Evolutionary conservation across 2,888 invertebrate species (phyloP).

Genomic region (Neoaliturus tenellus): DNA sequence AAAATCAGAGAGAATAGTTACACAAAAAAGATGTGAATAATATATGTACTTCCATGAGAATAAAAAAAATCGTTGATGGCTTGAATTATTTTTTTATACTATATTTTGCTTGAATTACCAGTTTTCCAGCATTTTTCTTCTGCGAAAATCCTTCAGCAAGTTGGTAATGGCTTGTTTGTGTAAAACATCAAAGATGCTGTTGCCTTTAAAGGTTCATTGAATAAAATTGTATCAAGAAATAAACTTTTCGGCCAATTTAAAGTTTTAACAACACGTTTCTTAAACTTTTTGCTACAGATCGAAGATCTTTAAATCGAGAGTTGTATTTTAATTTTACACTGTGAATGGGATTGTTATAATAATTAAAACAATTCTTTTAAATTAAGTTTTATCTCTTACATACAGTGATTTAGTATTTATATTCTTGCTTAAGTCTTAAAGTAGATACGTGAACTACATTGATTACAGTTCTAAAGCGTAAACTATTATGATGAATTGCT

Average conservation of each 20-base stretch:
- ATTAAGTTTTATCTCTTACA: too few relatives aligned
- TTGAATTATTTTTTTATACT: neutral
- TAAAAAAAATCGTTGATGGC: neutral
- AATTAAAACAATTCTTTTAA: too few relatives aligned
- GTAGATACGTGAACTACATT: too few relatives aligned
- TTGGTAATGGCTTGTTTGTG: neutral
- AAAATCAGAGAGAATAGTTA: too few relatives aligned
- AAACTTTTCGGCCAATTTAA: neutral
- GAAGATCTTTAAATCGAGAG: too few relatives aligned
- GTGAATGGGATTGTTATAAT: too few relatives aligned
- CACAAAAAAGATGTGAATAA: neutral
- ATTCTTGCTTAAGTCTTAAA: too few relatives aligned
- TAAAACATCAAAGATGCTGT: neutral
- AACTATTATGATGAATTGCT: too few relatives aligned
- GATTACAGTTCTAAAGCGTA: too few relatives aligned
- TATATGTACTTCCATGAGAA: neutral
- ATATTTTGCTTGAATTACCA: neutral
- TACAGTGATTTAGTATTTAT: too few relatives aligned
- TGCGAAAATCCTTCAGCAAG: neutral
- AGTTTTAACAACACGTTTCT: neutral
- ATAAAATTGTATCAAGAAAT: neutral
- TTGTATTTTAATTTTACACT: too few relatives aligned
- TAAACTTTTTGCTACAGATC: too few relatives aligned
- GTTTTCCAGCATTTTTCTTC: neutral
- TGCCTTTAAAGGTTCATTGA: neutral